These are phyloP conservation scores for Brachycybe producta DNA, from an alignment of 2,888 invertebrate genomes.

Conservation along the genomic window DNA sequence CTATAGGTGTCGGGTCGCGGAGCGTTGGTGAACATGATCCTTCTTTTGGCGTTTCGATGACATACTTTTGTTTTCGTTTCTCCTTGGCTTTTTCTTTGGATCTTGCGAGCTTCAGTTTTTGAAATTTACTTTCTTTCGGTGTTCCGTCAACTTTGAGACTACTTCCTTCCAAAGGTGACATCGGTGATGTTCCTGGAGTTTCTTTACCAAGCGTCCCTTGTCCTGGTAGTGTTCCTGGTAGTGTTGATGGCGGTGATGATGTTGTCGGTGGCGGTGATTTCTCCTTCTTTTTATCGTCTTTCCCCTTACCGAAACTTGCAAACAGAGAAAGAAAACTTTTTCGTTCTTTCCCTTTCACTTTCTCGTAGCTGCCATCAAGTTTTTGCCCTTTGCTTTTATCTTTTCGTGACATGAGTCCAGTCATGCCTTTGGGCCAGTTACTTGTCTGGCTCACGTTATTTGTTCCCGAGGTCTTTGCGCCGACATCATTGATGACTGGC, in stretches of 20 bases:
- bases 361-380: neutral
- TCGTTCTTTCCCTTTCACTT: conserved; percentile 21
- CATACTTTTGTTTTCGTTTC: conserved; percentile 21
- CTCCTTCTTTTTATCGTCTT: conserved; percentile 25
- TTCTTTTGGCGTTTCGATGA: conserved; percentile 10
- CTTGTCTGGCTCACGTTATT: neutral
- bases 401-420: conserved; percentile 11
- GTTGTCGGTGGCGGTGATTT: conserved; percentile 1
- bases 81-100: conserved; percentile 26
- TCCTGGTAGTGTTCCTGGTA: neutral
- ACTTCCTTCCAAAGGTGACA: conserved; percentile 25
- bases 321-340: conserved; percentile 24
- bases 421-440: conserved; percentile 6
- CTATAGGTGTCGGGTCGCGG: conserved; percentile 4
- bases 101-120: conserved; percentile 21
- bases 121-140: conserved; percentile 23
- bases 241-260: neutral
- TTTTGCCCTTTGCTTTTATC: conserved; percentile 11
- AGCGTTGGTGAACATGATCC: neutral
- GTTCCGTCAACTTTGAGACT: conserved; percentile 25
- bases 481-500: neutral
- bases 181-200: neutral
- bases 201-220: no score
- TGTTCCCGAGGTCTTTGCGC: neutral
- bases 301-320: conserved; percentile 23